Evolutionary conservation across 2,113 vertebrate species (phyloP), one percentile per base, ranked within the genome.

Genomic region (Colinus virginianus): DNA sequence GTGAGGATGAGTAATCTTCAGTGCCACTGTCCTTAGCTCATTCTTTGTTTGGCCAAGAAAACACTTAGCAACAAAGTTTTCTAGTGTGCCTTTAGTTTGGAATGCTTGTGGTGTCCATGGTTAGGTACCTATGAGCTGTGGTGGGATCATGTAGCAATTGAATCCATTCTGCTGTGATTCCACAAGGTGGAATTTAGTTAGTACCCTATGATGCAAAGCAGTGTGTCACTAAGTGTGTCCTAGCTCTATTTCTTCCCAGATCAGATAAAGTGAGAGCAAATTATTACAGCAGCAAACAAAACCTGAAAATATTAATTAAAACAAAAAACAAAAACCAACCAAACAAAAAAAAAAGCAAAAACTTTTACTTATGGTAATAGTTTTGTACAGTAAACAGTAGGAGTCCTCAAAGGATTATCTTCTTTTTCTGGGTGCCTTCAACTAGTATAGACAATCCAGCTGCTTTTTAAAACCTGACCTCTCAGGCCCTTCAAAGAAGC

Each of bases 351-450:
- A 11, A 49, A 62, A 67, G 70, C 36, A 36, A 36, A 36, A 36
- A 36, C n/a, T n/a, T n/a, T n/a, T n/a, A 90, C 64, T 83, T 40
- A 30, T 11, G 67, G 58, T 66, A 78, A 62, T 42, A 78, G 53
- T 62, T 84, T 78, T 4, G 1, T 72, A 82, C 40, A 91, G 62
- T 66, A 93, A 96, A 84, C 76, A 93, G 80, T n/a, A 69, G 14
- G 8, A 93, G 7, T 45, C 80, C 91, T 95, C 86, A 91, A 95
- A 93, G 77, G 18, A 64, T 68, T 95, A 78, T 53, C 22, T 88
- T 80, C 81, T 93, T 78, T 62, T 66, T 68, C 74, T 94, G 80
- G n/a, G 92, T 88, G 76, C 38, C 63, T 83, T 71, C 82, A 43
- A 78, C 51, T 64, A 78, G 10, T 26, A 72, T 80, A 74, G 83